Evolutionary conservation across 2,797 vertebrate species (phyloP), one percentile per base, ranked within the genome.

Genomic region (Darevskia mixta): DNA sequence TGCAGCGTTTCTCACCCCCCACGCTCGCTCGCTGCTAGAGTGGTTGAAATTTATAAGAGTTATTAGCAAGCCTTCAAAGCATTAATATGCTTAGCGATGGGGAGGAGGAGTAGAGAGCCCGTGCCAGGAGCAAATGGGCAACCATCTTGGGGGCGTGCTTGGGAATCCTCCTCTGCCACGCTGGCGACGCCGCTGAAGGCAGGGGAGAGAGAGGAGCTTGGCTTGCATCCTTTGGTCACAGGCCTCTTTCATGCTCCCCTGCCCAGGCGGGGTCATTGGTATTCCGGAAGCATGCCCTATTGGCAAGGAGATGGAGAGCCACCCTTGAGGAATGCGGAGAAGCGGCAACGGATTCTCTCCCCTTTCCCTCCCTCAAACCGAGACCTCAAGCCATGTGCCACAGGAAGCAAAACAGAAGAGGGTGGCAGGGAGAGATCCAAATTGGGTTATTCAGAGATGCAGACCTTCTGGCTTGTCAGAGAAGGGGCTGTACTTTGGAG

Each of bases 301-400:
- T n/a, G 94, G 88, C 95, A 95, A 82, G 83, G 94, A 94, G 92
- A 96, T 95, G 93, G 95, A 95, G 96, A 94, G 87, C 89, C 89
- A 94, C 25, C 92, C 91, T 92, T 90, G 41, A 49, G 88, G 93
- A 96, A 96, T 91, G 94, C 23, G 81, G 32, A 76, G 79, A 45
- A 2, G 0, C 64, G 2, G 18, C 55, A 23, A 2, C 27, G 4
- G 77, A 0, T 1, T 61, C 49, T 29, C 76, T 41, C 61, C 25
- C 10, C 1, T 0, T 41, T 3, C 0, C 25, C 27, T 0, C 0
- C 20, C 1, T n/a, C 71, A 58, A 58, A 32, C 84, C 75, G 13
- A 55, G 49, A 55, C 49, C 49, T 55, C 71, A 38, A 61, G 18
- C 0, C 0, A 0, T 55, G 43, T 61, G 58, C 43, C 55, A 8